Percentiles rank a stretch among this genome's conserved stretches.
Evolutionary conservation across 2,888 invertebrate genomes (phyloP).

Genomic region (Chromoteleia sp.): DNA sequence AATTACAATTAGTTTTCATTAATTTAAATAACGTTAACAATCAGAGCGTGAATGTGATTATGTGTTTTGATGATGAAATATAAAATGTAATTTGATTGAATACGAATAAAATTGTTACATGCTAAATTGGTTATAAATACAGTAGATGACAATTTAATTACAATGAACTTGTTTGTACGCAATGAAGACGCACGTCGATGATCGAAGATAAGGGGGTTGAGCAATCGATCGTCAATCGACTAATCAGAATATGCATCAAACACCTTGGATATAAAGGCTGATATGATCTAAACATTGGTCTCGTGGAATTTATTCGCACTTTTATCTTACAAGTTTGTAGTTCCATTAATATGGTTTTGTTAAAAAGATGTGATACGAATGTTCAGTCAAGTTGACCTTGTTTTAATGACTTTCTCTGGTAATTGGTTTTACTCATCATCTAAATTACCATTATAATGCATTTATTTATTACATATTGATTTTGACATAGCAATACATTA

Average conservation of each 20-base stretch:
- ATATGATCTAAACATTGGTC: conserved; percentile 56
- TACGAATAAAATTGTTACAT: conserved; percentile 22
- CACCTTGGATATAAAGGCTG: conserved; percentile 42
- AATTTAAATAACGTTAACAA: conserved; percentile 35
- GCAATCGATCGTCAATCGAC: conserved; percentile 57
- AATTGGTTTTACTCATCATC: no score
- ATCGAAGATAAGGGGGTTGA: conserved; percentile 52
- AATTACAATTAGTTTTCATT: conserved; percentile 23
- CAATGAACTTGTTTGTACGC: conserved; percentile 50
- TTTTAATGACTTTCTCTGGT: not conserved
- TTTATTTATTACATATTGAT: no score
- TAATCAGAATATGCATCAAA: conserved; percentile 63
- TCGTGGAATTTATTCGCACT: conserved; percentile 15
- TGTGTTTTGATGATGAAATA: conserved; percentile 25
- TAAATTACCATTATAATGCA: no score
- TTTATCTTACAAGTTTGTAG: conserved; percentile 17
- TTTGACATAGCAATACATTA: no score
- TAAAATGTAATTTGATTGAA: conserved; percentile 31
- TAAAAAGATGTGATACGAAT: conserved; percentile 18
- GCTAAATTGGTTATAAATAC: conserved; percentile 55
- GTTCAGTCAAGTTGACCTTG: not conserved
- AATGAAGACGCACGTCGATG: conserved; percentile 57
- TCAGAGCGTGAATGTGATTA: conserved; percentile 31
- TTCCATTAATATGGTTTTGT: conserved; percentile 39
- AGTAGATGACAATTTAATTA: conserved; percentile 64